Base-by-base conservation (phyloP, 2,797 vertebrate genomes). In the Setipinna tenuifilis region DNA sequence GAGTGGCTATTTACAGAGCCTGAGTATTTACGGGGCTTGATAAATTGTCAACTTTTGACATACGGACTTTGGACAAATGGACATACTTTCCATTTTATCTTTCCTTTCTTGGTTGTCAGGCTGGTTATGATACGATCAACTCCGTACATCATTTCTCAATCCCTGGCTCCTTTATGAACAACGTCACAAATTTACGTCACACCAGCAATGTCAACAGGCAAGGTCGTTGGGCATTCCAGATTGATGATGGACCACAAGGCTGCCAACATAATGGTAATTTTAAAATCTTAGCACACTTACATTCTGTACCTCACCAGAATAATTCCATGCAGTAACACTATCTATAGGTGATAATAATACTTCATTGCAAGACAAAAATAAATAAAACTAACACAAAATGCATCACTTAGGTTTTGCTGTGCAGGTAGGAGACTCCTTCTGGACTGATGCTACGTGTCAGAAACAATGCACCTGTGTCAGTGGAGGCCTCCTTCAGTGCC, bases 141-240 rank as follows among this genome's bases (percentile, higher is more conserved):
- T 94, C 93, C 1, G 0, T 0, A n/a, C 41, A 93, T n/a, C 85
- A 92, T 78, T 89, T 91, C 54, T 31, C 61, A 25, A 86, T 94
- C 41, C 87, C 89, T 46, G 92, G 89, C 50, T 92, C 92, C 6
- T 90, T 92, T 2, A 23, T 59, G 14, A 0, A 0, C 12, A 16
- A 58, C 46, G 87, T 92, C 84, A 82, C 57, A 50, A n/a, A 0
- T 54, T 89, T 94, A 2, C 41, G 1, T 0, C 9, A 54, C 6
- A 85, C 31, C 57, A 95, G 90, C 85, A 95, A 95, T 28, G 89
- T 94, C 11, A 85, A 90, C 85, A 85, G 89, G 0, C 3, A 87
- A 0, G 91, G 94, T 17, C 88, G 93, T 50, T 95, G 93, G 93
- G 94, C 90, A 1, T 95, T 93, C 62, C 85, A 61, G 7, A 46